These are phyloP conservation scores for Erannis defoliaria DNA, from an alignment of 2,888 invertebrate genomes.

Conservation along the genomic window DNA sequence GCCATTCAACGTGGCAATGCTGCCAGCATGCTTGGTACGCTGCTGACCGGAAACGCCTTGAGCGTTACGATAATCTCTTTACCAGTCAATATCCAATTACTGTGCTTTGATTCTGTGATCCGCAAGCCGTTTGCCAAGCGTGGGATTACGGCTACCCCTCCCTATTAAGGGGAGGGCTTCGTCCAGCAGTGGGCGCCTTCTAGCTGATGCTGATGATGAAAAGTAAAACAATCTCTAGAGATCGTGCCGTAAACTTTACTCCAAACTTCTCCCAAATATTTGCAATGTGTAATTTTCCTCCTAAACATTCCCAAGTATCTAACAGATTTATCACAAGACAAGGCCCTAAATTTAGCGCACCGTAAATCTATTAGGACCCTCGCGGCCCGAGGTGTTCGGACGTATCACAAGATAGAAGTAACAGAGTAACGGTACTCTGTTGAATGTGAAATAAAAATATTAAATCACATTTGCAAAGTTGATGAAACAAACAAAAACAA, in stretches of 20 bases:
- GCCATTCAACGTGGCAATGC: too few relatives aligned
- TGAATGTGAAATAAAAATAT: too few relatives aligned
- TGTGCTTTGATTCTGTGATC: too few relatives aligned
- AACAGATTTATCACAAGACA: conserved; percentile 40
- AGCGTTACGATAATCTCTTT: not conserved
- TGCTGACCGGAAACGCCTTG: too few relatives aligned
- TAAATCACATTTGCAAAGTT: too few relatives aligned
- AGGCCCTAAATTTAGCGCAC: conserved; percentile 41
- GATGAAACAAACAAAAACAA: too few relatives aligned
- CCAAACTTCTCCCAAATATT: conserved; percentile 17
- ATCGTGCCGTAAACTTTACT: conserved; percentile 4
- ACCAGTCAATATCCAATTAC: not conserved
- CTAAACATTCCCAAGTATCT: conserved; percentile 34
- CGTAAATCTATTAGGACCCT: conserved; percentile 47
- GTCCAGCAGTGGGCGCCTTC: too few relatives aligned
- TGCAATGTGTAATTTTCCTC: conserved; percentile 19
- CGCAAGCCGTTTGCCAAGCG: too few relatives aligned
- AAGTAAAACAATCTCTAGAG: not conserved
- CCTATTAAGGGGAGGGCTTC: too few relatives aligned
- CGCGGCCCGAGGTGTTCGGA: conserved; percentile 30
- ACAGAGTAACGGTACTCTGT: conserved; percentile 16
- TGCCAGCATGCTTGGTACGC: too few relatives aligned
- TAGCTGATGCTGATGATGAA: too few relatives aligned
- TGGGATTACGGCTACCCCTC: too few relatives aligned
- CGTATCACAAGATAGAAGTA: conserved; percentile 17